Base-by-base conservation (phyloP, 2,113 vertebrate species). In the Coptodon bakossiorum region DNA sequence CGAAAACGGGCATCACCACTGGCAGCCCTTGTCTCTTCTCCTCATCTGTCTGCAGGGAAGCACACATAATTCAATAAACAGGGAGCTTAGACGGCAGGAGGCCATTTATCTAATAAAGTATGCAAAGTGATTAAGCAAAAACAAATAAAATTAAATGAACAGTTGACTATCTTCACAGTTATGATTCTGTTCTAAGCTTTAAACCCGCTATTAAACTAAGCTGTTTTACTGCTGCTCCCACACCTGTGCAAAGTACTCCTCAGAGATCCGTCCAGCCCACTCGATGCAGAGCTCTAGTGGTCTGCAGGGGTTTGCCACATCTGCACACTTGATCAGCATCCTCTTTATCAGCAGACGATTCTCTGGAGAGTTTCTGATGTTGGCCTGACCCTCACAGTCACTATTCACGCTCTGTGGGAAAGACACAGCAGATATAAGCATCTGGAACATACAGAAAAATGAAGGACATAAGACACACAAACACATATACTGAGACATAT, bases 321-420 rank as follows among this genome's bases (percentile, higher is more conserved):
- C 98, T 0, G 98, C 98, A 91, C 98, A 99, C 94, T 99, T 99
- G 53, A 99, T 99, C 96, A 99, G 96, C 98, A 99, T 99, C 83
- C 98, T 98, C 91, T 98, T 99, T 89, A 99, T 98, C 89, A 99
- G 93, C 80, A 97, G 97, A 10, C 98, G 98, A 91, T 98, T 98
- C 91, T 99, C 98, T 3, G 98, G 97, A 82, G 98, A 97, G 93
- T 98, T 98, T 94, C 96, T 97, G 84, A 97, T 94, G 22, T 90
- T 95, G 73, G 96, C 94, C 87, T 96, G 96, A 66, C 96, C 96
- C 24, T 98, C 98, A 53, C 95, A 96, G 93, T 98, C 93, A 0
- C 96, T 97, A 95, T 96, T 96, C 14, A 98, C 95, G 0, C 94
- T 96, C 98, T 99, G 97, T 17, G 84, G 93, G 61, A 90, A 24